phyloP scores from a whole-genome alignment of 2,888 invertebrate genomes.

The Mimas tiliae region DNA sequence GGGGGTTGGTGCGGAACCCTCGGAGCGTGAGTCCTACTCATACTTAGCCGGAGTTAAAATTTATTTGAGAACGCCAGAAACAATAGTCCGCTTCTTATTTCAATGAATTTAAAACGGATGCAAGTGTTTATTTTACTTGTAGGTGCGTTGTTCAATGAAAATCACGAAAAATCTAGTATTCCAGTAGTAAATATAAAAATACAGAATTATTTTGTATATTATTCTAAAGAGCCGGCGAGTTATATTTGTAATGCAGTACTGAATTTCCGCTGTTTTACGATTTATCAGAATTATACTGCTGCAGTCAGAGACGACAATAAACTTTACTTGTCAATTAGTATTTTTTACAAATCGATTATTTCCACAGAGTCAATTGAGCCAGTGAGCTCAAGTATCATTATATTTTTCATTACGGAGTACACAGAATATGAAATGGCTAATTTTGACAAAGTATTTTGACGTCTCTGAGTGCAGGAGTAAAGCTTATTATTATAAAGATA shows the following conservation, averaged over 20 bases:
- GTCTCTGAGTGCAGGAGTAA: too few species aligned
- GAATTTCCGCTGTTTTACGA: not conserved
- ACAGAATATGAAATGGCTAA: too few species aligned
- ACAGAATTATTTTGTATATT: not conserved
- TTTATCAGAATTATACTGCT: not conserved
- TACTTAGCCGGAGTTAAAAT: not conserved
- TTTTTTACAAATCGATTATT: too few species aligned
- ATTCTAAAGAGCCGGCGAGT: not conserved
- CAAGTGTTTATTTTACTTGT: constrained; percentile 26
- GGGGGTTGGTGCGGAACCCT: too few species aligned
- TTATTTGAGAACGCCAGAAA: constrained; percentile 8
- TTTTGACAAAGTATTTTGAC: too few species aligned
- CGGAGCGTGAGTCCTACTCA: too few species aligned
- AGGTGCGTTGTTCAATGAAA: constrained; percentile 21
- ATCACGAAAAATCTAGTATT: constrained; percentile 9
- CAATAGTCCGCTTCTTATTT: constrained; percentile 16
- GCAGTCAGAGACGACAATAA: too few species aligned
- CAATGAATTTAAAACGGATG: constrained; percentile 24
- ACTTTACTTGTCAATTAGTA: too few species aligned
- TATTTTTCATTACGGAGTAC: too few species aligned
- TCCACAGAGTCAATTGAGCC: too few species aligned
- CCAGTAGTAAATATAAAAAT: constrained; percentile 12
- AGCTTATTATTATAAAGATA: too few species aligned
- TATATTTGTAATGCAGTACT: not conserved
- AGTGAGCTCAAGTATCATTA: too few species aligned